Conservation (phyloP, 2,888 invertebrate genomes). For the Oxyteleia sp. region DNA sequence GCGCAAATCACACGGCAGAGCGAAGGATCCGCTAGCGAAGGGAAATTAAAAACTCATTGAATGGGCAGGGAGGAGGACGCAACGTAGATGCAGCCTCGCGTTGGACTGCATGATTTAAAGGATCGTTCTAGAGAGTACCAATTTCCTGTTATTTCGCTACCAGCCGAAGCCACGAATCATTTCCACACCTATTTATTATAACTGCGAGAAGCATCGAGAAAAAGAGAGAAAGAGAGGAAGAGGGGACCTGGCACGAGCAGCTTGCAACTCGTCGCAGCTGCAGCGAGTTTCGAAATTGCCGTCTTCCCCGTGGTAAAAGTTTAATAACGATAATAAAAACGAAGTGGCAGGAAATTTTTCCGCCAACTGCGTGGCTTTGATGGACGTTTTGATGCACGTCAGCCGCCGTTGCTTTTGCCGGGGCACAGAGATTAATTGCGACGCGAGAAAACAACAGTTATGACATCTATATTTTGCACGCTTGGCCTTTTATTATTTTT, state of each 20-base stretch:
- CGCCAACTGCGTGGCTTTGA: too few species aligned
- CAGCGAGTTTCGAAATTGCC: too few species aligned
- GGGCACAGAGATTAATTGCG: slow-evolving; percentile 55
- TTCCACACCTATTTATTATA: slow-evolving; percentile 87
- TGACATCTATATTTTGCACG: slow-evolving; percentile 67
- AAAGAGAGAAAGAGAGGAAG: slow-evolving; percentile 66
- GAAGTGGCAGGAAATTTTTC: too few species aligned
- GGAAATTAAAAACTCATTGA: slow-evolving; percentile 78
- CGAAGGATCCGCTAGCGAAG: slow-evolving; percentile 61
- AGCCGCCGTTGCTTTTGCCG: slow-evolving; percentile 68
- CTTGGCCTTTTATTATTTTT: slow-evolving; percentile 65
- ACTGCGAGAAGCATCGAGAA: slow-evolving; percentile 71
- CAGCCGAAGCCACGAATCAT: slow-evolving; percentile 86
- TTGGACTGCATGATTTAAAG: slow-evolving; percentile 83
- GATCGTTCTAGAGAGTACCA: slow-evolving; percentile 83
- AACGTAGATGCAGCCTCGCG: slow-evolving; percentile 69
- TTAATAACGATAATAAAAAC: too few species aligned
- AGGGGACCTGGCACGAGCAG: too few species aligned
- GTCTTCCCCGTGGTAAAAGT: too few species aligned
- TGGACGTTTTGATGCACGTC: too few species aligned
- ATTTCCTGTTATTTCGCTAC: slow-evolving; percentile 83
- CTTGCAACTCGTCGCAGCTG: too few species aligned
- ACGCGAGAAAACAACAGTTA: slow-evolving; percentile 70
- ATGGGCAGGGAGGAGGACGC: slow-evolving; percentile 54
- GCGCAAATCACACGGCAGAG: slow-evolving; percentile 64